Conservation (phyloP, 2,113 vertebrate genomes). For the Rafetus swinhoei region DNA sequence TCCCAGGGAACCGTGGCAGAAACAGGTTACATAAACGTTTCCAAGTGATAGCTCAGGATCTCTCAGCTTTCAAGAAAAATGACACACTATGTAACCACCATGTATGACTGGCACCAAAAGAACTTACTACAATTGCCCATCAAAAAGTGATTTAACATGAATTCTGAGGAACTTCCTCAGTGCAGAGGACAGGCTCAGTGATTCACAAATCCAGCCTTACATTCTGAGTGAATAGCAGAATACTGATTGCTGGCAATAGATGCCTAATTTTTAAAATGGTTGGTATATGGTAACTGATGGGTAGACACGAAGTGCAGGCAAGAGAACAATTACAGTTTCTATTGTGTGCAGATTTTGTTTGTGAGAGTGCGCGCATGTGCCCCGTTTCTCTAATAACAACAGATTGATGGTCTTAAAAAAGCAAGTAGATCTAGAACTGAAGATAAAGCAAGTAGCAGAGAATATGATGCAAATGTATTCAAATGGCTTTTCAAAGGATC, state of each 20-base stretch:
- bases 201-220: background rate
- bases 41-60: background rate
- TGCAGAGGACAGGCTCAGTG: background rate
- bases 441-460: conserved; percentile 98
- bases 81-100: background rate
- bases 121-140: background rate
- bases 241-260: background rate
- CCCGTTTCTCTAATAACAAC: conserved; percentile 86
- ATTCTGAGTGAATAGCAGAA: background rate
- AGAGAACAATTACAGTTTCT: background rate
- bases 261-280: background rate
- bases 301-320: background rate
- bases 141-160: background rate
- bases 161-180: background rate
- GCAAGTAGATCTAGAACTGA: conserved; percentile 96
- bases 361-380: background rate
- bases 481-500: conserved; percentile 94
- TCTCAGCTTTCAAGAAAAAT: background rate
- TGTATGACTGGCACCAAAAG: background rate
- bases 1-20: background rate
- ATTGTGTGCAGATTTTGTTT: background rate
- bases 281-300: background rate
- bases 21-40: background rate
- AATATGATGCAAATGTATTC: conserved; percentile 99
- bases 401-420: conserved; percentile 93